These are phyloP conservation scores for Aldrovandia affinis DNA, from an alignment of 2,797 vertebrate genomes.

Conservation along the genomic window DNA sequence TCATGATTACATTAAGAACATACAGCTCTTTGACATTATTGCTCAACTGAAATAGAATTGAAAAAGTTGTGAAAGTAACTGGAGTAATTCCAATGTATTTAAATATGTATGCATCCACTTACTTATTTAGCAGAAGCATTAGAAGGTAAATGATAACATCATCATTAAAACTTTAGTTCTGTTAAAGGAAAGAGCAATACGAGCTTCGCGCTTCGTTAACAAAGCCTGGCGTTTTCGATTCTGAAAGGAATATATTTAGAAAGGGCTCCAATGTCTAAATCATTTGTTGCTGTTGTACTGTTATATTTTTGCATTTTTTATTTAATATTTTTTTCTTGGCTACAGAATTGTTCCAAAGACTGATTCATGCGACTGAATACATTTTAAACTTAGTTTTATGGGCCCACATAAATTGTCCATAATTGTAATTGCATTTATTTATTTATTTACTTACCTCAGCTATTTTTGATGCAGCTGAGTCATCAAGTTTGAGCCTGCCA, in stretches of 20 bases:
- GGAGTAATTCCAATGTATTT: too few species aligned
- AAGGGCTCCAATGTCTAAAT: constrained; percentile 43
- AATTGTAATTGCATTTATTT: constrained; percentile 57
- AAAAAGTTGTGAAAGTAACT: too few species aligned
- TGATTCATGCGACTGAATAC: constrained; percentile 39
- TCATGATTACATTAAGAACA: too few species aligned
- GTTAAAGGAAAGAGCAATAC: not conserved
- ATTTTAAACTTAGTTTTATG: constrained; percentile 56
- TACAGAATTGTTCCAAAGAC: constrained; percentile 44
- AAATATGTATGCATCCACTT: constrained; percentile 16
- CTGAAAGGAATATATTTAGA: constrained; percentile 29
- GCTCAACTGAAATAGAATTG: too few species aligned
- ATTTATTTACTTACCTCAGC: constrained; percentile 55
- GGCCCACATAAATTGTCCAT: constrained; percentile 43
- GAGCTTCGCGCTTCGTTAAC: constrained; percentile 30
- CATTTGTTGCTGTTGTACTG: constrained; percentile 36
- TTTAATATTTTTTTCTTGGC: constrained; percentile 42
- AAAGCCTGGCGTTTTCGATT: constrained; percentile 34
- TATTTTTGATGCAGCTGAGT: constrained; percentile 53
- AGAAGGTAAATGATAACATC: not conserved
- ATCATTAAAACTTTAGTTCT: constrained; percentile 23
- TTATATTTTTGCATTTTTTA: constrained; percentile 26
- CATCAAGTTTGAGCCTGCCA: constrained; percentile 49
- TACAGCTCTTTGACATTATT: too few species aligned
- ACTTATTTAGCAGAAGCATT: not conserved